Percentiles rank a stretch among this genome's conserved stretches.
These are phyloP conservation scores for Mamestra brassicae DNA, from an alignment of 2,888 invertebrate genomes.

Conservation along the genomic window DNA sequence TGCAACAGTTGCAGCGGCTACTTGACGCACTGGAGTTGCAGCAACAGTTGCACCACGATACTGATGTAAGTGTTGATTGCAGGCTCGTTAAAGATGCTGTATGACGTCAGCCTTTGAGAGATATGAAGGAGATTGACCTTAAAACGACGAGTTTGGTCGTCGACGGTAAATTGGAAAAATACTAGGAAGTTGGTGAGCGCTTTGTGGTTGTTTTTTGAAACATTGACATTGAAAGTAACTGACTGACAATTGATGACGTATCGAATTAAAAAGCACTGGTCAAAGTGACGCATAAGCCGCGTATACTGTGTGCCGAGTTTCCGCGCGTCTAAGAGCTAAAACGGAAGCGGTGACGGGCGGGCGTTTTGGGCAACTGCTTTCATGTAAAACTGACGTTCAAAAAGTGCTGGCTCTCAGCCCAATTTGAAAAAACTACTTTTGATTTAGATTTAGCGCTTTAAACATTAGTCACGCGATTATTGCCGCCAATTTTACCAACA, in stretches of 20 bases:
- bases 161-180: slow-evolving; percentile 5
- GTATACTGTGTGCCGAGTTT: too few relatives aligned
- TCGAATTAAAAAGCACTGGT: not conserved
- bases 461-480: too few relatives aligned
- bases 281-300: too few relatives aligned
- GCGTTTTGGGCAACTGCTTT: too few relatives aligned
- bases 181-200: slow-evolving; percentile 7
- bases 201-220: not conserved
- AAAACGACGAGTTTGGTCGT: not conserved
- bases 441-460: too few relatives aligned
- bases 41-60: slow-evolving; percentile 87
- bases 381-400: too few relatives aligned
- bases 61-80: slow-evolving; percentile 82
- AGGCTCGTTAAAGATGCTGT: not conserved
- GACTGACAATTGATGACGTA: not conserved
- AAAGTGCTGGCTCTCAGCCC: too few relatives aligned
- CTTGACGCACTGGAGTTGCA: slow-evolving; percentile 90
- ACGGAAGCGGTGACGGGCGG: too few relatives aligned
- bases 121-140: not conserved
- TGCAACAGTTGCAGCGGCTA: slow-evolving; percentile 92
- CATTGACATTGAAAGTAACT: not conserved
- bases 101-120: not conserved
- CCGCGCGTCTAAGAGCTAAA: too few relatives aligned
- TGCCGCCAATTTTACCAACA: too few relatives aligned
- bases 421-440: too few relatives aligned